Evolutionary conservation across 2,113 vertebrate species (phyloP), one percentile per base, ranked within the genome.

Genomic region (Nestor notabilis): DNA sequence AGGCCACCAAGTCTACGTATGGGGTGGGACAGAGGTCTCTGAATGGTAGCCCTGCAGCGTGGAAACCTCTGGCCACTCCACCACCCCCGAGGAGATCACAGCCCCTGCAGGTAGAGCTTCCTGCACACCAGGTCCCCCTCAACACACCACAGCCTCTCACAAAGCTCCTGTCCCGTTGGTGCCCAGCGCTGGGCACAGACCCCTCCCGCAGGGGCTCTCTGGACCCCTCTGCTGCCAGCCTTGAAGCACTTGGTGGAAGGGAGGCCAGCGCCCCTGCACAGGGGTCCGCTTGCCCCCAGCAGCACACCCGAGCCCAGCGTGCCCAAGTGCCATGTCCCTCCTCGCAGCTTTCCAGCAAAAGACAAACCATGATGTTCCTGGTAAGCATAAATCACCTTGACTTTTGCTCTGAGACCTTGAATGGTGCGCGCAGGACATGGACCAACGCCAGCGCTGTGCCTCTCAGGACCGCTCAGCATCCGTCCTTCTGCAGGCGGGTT

Each of bases 81-180:
- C 7, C n/a, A 3, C 6, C 8, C 10, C 10, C 5, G 1, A 35
- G 63, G 27, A 8, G 33, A 6, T 23, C 43, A 3, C 27, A 37
- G 75, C 14, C 39, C 7, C 8, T 13, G 44, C 1, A 2, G 63
- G 33, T 52, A 49, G 50, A 41, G 39, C 63, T n/a, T n/a, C 3
- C 2, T 13, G 41, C 0, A 0, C 35, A 12, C 13, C 8, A 1
- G 0, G 52, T 39, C 31, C 55, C 33, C 43, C 29, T 8, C 43
- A 11, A 1, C 5, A 20, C 58, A 3, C 20, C 27, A 16, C 31
- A 29, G 82, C 31, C 43, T 17, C 53, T 44, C 53, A 27, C 61
- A 17, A 5, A 44, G 31, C 70, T 58, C 44, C n/a, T 0, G 0
- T 33, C 35, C 52, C 11, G 1, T 21, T 58, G 23, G 35, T 68